Evolutionary conservation across 2,113 vertebrate species (phyloP), one percentile per base, ranked within the genome.

Genomic region (Rhinolophus ferrumequinum): DNA sequence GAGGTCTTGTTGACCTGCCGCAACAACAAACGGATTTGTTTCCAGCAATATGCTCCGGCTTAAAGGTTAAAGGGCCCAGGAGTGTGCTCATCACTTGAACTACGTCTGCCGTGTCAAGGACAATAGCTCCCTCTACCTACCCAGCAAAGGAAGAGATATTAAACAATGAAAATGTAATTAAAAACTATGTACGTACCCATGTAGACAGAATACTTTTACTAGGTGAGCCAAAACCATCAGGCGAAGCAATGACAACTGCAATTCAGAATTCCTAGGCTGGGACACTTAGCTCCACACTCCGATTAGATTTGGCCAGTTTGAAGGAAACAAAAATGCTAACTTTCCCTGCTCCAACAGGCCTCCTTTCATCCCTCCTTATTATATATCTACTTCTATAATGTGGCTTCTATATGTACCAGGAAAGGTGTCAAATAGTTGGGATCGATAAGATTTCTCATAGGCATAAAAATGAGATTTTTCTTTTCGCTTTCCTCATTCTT

Each of bases 1-100:
- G 44, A 94, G 94, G 87, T 60, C 87, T 85, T 41, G 60, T 24
- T 97, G 95, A 96, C 95, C 95, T 72, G 60, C 58, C 47, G 12
- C 21, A 9, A n/a, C 44, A 41, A 41, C 41, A 58, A 38, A 33
- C 2, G 18, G 75, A 58, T 24, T 67, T 33, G 76, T 44, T 60
- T 33, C 19, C 50, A 69, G 56, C 13, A 58, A 35, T 10, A 5
- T 10, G 33, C 13, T 13, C 18, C 24, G 47, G 22, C 50, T 4
- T 0, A n/a, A 28, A 79, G 73, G 70, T 41, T 19, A 28, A 41
- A 62, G 90, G 73, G 33, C n/a, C 6, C 44, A 33, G 6, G 8
- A 0, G 18, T n/a, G 12, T 64, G 44, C 26, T 26, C 22, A 8
- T 35, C 56, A 66, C 62, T 88, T 88, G n/a, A 76, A 62, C 77